Conservation (phyloP, 2,888 invertebrate species). For the Phaonia tiefii region DNA sequence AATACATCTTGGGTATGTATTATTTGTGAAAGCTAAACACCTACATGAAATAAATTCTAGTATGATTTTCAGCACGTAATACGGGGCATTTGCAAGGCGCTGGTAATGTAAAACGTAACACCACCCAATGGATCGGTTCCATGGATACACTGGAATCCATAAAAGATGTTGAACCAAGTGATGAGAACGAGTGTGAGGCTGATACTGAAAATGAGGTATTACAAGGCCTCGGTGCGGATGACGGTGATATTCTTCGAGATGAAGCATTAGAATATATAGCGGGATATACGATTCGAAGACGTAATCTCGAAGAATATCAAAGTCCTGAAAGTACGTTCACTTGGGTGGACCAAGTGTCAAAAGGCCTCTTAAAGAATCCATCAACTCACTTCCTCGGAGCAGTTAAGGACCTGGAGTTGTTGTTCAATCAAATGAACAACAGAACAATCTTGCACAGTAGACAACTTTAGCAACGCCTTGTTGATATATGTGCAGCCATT, state of each 20-base stretch:
- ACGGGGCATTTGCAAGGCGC: neutral
- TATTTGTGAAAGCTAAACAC: neutral
- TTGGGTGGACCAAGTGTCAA: slow-evolving; percentile 50
- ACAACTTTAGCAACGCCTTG: neutral
- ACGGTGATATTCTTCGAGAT: slow-evolving; percentile 32
- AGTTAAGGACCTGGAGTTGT: neutral
- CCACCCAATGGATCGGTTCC: slow-evolving; percentile 2
- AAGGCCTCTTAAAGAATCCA: slow-evolving; percentile 35
- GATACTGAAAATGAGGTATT: neutral
- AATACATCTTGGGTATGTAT: slow-evolving; percentile 43
- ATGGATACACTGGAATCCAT: neutral
- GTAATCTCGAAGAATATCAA: slow-evolving; percentile 28
- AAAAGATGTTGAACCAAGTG: neutral
- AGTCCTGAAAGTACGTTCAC: slow-evolving; percentile 32
- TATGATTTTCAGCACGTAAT: slow-evolving; percentile 9
- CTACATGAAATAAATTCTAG: neutral
- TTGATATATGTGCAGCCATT: neutral
- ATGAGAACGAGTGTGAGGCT: neutral
- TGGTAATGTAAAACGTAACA: slow-evolving; percentile 9
- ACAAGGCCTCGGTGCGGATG: slow-evolving; percentile 12
- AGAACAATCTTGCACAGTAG: neutral
- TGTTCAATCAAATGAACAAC: neutral
- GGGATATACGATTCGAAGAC: slow-evolving; percentile 31
- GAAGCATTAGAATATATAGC: slow-evolving; percentile 36
- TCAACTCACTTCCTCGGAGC: neutral